phyloP scores from a whole-genome alignment of 1,140 invertebrate genomes.

The Carposina sasakii region DNA sequence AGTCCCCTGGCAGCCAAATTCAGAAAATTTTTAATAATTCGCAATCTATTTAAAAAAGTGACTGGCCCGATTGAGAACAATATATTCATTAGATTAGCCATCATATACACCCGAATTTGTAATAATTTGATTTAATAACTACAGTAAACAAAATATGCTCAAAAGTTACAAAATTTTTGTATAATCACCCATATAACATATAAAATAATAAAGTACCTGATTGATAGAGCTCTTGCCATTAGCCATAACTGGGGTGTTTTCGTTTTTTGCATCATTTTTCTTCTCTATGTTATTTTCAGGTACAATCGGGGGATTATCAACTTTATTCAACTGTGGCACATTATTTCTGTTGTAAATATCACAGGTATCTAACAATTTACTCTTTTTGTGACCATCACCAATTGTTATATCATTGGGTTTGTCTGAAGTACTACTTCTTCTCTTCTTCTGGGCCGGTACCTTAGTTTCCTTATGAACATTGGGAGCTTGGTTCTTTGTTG shows the following conservation, averaged over 20 bases:
- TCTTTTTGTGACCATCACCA: slow-evolving; percentile 48
- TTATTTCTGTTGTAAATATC: slow-evolving; percentile 55
- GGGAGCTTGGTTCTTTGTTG: slow-evolving; percentile 46
- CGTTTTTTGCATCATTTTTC: slow-evolving; percentile 43
- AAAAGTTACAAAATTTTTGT: no score
- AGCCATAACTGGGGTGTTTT: slow-evolving; percentile 28
- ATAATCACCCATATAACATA: no score
- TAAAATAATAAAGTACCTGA: slow-evolving; percentile 49
- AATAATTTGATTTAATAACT: no score
- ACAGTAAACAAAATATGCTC: no score
- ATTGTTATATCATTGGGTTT: slow-evolving; percentile 54
- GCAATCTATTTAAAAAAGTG: no score
- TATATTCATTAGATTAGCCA: no score
- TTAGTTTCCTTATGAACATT: slow-evolving; percentile 47
- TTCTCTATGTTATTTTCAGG: slow-evolving; percentile 53
- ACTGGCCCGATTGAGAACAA: no score
- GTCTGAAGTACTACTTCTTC: slow-evolving; percentile 60
- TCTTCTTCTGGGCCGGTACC: slow-evolving; percentile 55
- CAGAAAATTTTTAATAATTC: no score
- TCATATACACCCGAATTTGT: no score
- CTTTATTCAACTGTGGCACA: slow-evolving; percentile 36
- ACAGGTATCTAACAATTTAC: slow-evolving; percentile 50
- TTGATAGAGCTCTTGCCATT: slow-evolving; percentile 48
- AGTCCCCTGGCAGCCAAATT: no score
- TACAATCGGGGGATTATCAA: slow-evolving; percentile 35